phyloP scores from a whole-genome alignment of 2,113 vertebrate genomes.

The Scomber japonicus region DNA sequence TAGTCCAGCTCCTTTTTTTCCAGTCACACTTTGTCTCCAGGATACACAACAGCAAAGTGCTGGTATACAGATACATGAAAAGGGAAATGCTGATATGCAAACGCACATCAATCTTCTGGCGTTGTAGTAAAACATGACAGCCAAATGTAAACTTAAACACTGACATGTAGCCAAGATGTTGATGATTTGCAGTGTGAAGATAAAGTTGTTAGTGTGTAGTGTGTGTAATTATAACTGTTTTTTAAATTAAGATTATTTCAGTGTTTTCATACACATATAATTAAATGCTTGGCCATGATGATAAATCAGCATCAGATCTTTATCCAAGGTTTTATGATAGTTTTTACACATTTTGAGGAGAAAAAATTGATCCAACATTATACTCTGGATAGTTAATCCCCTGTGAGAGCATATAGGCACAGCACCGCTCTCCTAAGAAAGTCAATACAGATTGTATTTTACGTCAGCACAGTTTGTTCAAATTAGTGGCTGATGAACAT shows the following conservation, averaged over 20 bases:
- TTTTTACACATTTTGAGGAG: neutral
- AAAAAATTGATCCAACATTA: neutral
- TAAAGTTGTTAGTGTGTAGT: neutral
- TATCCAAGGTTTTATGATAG: neutral
- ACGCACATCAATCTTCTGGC: neutral
- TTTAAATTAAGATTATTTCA: neutral
- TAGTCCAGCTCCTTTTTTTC: constrained; percentile 16
- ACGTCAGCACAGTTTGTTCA: constrained; percentile 38
- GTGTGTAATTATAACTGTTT: neutral
- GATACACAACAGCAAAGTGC: constrained; percentile 35
- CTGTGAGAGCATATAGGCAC: neutral
- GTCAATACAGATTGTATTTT: constrained; percentile 28
- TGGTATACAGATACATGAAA: constrained; percentile 16
- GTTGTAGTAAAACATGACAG: constrained; percentile 40
- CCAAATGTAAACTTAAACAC: neutral
- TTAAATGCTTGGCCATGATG: neutral
- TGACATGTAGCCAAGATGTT: neutral
- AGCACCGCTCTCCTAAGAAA: neutral
- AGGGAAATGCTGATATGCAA: constrained; percentile 20
- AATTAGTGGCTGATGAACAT: constrained; percentile 73
- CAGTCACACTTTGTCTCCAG: constrained; percentile 39
- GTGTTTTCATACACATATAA: neutral
- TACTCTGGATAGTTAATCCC: neutral
- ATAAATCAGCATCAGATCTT: neutral
- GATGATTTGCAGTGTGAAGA: neutral